Conservation (phyloP, 2,888 invertebrate species). For the Caenorhabditis angaria region DNA sequence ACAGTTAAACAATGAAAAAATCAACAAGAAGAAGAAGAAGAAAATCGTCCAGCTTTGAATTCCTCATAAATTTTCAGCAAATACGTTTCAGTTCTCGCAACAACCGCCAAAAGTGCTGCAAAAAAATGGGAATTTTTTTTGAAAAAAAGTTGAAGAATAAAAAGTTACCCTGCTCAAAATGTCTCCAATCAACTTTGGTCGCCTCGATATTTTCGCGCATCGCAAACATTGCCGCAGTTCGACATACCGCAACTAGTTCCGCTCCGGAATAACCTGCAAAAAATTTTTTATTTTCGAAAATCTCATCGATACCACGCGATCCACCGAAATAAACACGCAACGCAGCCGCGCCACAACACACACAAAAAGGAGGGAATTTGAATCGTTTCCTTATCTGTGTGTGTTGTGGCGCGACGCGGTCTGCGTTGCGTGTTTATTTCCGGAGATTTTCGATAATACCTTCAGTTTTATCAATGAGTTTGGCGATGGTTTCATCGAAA, state of each 20-base stretch:
- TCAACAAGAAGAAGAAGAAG: no score
- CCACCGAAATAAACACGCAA: background rate
- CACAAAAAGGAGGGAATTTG: no score
- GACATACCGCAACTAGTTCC: slow-evolving; percentile 85
- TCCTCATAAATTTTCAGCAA: slow-evolving; percentile 57
- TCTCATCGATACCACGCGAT: background rate
- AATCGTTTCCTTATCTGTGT: no score
- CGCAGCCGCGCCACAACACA: background rate
- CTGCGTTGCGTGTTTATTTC: background rate
- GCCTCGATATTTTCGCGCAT: slow-evolving; percentile 52
- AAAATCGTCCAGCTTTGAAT: slow-evolving; percentile 50
- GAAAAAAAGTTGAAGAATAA: background rate
- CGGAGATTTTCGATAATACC: slow-evolving; percentile 13
- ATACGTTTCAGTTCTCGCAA: slow-evolving; percentile 59
- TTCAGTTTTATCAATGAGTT: slow-evolving; percentile 35
- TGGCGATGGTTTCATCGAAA: slow-evolving; percentile 14
- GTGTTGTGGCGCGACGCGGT: no score
- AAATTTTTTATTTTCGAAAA: background rate
- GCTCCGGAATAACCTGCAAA: slow-evolving; percentile 79
- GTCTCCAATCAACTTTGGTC: slow-evolving; percentile 31
- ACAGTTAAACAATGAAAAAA: no score
- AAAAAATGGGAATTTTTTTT: background rate
- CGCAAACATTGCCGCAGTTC: slow-evolving; percentile 79
- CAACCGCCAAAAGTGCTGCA: slow-evolving; percentile 47
- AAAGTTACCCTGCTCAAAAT: slow-evolving; percentile 41